phyloP scores from a whole-genome alignment of 2,797 vertebrate genomes.

The Pangasius sanitwongsei region DNA sequence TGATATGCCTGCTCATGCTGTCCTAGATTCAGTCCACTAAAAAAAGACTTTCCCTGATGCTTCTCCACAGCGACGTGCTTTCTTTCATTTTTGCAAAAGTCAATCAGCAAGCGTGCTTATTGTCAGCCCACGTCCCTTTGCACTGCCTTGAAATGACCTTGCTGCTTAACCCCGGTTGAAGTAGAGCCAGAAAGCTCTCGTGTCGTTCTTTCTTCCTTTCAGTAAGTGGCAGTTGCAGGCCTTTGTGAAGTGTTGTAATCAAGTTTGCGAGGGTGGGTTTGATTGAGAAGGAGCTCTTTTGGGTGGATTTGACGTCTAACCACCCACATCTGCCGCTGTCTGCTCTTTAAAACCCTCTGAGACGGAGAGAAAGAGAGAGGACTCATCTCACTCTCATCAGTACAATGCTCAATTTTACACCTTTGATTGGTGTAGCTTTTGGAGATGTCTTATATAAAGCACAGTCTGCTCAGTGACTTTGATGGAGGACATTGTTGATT shows the following conservation, averaged over 20 bases:
- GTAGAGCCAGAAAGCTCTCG: constrained; percentile 33
- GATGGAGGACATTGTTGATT: constrained; percentile 4
- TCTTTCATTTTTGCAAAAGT: neutral
- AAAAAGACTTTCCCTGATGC: neutral
- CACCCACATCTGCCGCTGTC: constrained; percentile 46
- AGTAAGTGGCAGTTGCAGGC: constrained; percentile 48
- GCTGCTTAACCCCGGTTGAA: constrained; percentile 28
- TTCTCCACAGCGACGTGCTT: constrained; percentile 22
- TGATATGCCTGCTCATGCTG: constrained; percentile 24
- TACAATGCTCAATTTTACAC: constrained; percentile 13
- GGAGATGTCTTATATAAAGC: neutral
- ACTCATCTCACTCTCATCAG: constrained; percentile 13
- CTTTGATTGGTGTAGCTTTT: constrained; percentile 14
- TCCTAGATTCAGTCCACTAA: constrained; percentile 1
- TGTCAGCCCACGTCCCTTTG: constrained; percentile 17
- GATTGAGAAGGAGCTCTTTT: constrained; percentile 65
- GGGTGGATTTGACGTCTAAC: constrained; percentile 51
- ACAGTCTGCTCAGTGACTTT: neutral
- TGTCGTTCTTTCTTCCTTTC: constrained; percentile 36
- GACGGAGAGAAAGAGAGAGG: constrained; percentile 1
- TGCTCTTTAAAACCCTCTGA: constrained; percentile 38
- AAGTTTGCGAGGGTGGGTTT: constrained; percentile 59
- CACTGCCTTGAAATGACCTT: constrained; percentile 44
- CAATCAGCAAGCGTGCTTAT: constrained; percentile 10
- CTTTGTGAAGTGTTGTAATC: constrained; percentile 64